Evolutionary conservation across 1,140 invertebrate species (phyloP).

Genomic region (Sminthurinus signatus): DNA sequence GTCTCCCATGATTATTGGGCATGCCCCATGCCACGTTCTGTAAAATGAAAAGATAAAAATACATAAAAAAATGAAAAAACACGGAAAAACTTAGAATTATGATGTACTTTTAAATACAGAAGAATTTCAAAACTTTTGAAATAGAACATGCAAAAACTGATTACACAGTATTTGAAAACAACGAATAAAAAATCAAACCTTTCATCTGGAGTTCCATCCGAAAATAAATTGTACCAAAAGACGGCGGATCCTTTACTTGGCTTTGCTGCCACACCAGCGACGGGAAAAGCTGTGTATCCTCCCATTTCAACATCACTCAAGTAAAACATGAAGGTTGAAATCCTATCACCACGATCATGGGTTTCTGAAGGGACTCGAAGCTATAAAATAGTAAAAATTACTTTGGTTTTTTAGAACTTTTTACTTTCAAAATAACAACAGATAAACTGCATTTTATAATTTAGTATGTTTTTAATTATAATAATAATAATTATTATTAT

Average conservation of each 20-base stretch:
- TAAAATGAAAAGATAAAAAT: no score
- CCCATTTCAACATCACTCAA: conserved; percentile 39
- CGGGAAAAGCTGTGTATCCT: conserved; percentile 45
- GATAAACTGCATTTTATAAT: neutral
- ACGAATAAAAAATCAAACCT: no score
- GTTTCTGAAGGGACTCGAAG: neutral
- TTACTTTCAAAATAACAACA: neutral
- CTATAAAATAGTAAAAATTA: conserved; percentile 5
- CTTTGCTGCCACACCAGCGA: conserved; percentile 42
- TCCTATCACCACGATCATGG: conserved; percentile 21
- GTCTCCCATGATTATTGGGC: conserved; percentile 43
- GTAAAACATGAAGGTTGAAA: conserved; percentile 30
- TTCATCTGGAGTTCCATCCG: conserved; percentile 39
- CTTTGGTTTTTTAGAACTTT: neutral
- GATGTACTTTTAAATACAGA: no score
- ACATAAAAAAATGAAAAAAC: no score
- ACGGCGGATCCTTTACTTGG: conserved; percentile 43
- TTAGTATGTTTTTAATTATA: neutral
- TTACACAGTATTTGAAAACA: no score
- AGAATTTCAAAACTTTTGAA: no score
- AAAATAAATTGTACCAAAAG: conserved; percentile 44
- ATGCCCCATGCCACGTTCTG: conserved; percentile 44
- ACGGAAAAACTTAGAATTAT: no score
- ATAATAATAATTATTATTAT: neutral
- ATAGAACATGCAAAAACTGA: no score